These are phyloP conservation scores for Watsonalla cultraria DNA, from an alignment of 2,888 invertebrate genomes.

Conservation along the genomic window DNA sequence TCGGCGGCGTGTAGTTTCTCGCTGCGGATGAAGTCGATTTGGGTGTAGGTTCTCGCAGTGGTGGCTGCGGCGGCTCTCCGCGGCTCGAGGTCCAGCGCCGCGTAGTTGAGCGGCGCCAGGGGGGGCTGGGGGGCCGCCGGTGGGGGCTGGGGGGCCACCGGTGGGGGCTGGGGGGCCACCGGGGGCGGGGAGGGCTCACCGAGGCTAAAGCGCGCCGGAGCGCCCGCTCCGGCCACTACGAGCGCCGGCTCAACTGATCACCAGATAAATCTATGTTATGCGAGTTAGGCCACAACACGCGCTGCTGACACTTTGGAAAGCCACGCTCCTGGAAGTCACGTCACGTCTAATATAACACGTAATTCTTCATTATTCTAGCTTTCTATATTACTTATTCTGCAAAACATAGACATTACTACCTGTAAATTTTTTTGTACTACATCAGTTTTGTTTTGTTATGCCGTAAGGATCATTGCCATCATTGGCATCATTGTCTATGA, in stretches of 20 bases:
- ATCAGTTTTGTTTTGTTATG: too few species aligned
- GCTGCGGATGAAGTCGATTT: slow-evolving; percentile 88
- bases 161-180: slow-evolving; percentile 3
- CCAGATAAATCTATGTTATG: too few species aligned
- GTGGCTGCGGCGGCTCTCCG: slow-evolving; percentile 49
- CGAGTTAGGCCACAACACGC: too few species aligned
- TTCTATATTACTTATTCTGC: too few species aligned
- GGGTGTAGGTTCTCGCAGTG: slow-evolving; percentile 83
- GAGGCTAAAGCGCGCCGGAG: slow-evolving; percentile 33
- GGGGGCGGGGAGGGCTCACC: slow-evolving; percentile 6
- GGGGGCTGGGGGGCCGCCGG: slow-evolving; percentile 6
- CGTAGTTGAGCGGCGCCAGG: slow-evolving; percentile 54
- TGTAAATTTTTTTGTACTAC: too few species aligned
- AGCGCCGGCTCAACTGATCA: background rate
- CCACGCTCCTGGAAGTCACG: too few species aligned
- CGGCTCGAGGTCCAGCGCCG: slow-evolving; percentile 66
- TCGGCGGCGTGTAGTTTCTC: slow-evolving; percentile 55
- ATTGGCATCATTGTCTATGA: too few species aligned
- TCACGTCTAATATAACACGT: too few species aligned
- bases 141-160: slow-evolving; percentile 7
- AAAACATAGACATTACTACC: too few species aligned
- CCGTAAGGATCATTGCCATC: too few species aligned
- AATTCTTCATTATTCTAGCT: too few species aligned
- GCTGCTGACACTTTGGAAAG: too few species aligned
- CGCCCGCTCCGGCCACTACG: slow-evolving; percentile 12